These are phyloP conservation scores for Rissa tridactyla DNA, from an alignment of 2,113 vertebrate species.

Conservation along the genomic window DNA sequence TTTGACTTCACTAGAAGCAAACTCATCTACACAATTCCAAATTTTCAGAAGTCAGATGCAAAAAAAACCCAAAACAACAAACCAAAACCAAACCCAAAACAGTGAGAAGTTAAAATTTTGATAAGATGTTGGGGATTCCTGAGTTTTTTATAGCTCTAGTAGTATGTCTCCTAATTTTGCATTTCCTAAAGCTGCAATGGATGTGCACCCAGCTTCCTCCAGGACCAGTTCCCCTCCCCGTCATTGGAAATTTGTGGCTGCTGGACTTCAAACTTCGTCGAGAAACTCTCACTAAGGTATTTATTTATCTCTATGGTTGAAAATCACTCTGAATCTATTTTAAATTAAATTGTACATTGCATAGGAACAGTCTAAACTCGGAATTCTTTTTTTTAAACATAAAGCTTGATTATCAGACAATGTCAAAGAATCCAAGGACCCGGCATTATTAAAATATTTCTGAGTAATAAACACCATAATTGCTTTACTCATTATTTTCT, in stretches of 20 bases:
- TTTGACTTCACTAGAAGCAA: not conserved
- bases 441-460: not conserved
- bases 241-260: conserved; percentile 68
- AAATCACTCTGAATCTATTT: not conserved
- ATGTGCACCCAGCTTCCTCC: conserved; percentile 43
- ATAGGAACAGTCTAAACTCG: not conserved
- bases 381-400: not conserved
- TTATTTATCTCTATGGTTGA: not conserved
- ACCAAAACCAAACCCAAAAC: not conserved
- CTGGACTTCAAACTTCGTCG: conserved; percentile 60
- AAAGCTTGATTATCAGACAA: not conserved
- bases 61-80: not conserved
- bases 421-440: not conserved
- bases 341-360: not conserved
- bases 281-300: conserved; percentile 62
- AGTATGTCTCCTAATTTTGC: not conserved
- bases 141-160: not conserved
- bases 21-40: not conserved
- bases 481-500: not conserved
- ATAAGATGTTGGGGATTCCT: not conserved
- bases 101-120: not conserved
- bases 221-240: conserved; percentile 59
- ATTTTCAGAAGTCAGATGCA: not conserved
- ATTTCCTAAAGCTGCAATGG: conserved; percentile 48
- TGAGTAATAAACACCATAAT: not conserved